Base-by-base conservation (phyloP, 2,113 vertebrate species). In the Chionomys nivalis region DNA sequence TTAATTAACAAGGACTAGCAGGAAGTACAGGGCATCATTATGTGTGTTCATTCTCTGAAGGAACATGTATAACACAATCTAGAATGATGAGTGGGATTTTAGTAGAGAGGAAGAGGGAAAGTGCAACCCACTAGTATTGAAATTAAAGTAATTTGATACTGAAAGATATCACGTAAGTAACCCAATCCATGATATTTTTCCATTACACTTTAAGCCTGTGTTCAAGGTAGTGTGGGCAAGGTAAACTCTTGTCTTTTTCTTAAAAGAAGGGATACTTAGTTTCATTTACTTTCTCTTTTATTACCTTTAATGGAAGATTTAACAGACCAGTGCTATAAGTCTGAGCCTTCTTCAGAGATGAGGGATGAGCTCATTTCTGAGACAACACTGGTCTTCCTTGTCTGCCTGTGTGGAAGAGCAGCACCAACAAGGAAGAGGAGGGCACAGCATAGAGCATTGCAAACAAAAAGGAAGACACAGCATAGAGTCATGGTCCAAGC, bases 261-360 rank as follows among this genome's bases (percentile, higher is more conserved):
- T 89, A 55, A 17, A 55, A 81, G 61, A 72, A 47, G 7, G 70
- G 28, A 86, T 36, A 81, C 68, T 95, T 63, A 63, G 49, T 94
- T 92, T 17, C 19, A 12, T 83, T 96, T 90, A 9, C 17, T 76
- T 58, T 66, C 28, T 90, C 16, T 73, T 92, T 68, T 3, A 10
- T 89, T 93, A 9, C 33, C 79, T 75, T 94, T 83, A 78, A 70
- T 1, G 33, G 85, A 94, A 90, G 70, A 92, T 24, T 76, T 65
- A 44, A 39, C 39, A 44, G 75, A 90, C 28, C 55, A 77, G 12
- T n/a, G 31, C 7, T 66, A 0, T 49, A 39, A 72, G 47, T 42
- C 26, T 68, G 52, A 78, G 47, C 16, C 52, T 94, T 90, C 33
- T 68, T 12, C 24, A 93, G 75, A 89, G 61, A 79, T 31, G 7